These are phyloP conservation scores for Chamaetylas fuelleborni DNA, from an alignment of 2,113 vertebrate genomes.

Conservation along the genomic window DNA sequence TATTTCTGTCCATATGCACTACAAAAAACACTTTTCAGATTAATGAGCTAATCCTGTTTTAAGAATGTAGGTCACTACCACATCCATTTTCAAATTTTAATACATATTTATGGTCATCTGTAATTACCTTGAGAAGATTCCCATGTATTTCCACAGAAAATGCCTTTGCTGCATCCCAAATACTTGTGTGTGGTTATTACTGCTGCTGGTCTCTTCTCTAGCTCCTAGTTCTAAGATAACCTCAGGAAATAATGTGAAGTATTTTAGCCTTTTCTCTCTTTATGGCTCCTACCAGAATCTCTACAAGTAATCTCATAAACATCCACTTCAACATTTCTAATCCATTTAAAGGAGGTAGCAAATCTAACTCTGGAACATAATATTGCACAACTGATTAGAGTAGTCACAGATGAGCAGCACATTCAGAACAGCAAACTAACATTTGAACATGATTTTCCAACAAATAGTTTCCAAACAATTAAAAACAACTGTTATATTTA, in stretches of 20 bases:
- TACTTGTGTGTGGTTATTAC: neutral
- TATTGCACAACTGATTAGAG: neutral
- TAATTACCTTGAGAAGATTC: neutral
- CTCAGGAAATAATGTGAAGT: neutral
- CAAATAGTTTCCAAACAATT: neutral
- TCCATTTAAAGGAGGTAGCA: neutral
- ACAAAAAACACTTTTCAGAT: neutral
- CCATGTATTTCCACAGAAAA: neutral
- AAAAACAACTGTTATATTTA: neutral
- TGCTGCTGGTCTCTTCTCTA: neutral
- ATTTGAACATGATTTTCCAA: neutral
- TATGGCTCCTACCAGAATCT: neutral
- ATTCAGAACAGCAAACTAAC: neutral
- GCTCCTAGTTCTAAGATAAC: neutral
- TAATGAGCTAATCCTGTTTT: neutral
- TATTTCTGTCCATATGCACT: neutral
- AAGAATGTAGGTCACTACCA: neutral
- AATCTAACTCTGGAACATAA: neutral
- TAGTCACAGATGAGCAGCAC: neutral
- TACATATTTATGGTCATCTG: constrained; percentile 18
- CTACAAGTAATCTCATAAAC: neutral
- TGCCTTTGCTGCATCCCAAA: neutral
- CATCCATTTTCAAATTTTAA: neutral
- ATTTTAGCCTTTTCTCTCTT: neutral
- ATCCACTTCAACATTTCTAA: neutral